A percentile compares a stretch with the other conserved stretches of the same genome.
phyloP scores from a whole-genome alignment of 2,888 invertebrate species.

The Torymus aiolomorphi region DNA sequence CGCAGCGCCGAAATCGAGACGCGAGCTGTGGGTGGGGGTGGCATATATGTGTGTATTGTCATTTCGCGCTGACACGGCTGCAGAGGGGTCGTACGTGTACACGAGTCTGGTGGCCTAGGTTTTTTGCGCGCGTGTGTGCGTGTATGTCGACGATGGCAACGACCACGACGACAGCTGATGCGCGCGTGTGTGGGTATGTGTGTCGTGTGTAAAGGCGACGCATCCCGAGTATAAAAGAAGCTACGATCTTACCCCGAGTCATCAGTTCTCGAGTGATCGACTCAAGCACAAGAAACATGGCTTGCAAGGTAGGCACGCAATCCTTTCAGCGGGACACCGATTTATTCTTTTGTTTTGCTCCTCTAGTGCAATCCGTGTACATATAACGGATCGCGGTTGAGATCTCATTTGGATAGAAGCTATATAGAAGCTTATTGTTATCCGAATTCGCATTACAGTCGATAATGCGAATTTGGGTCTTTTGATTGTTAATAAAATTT shows the following conservation, averaged over 20 bases:
- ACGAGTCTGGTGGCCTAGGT: not conserved
- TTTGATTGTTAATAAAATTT: no score
- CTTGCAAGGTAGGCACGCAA: conserved; percentile 50
- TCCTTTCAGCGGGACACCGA: no score
- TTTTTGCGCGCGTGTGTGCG: not conserved
- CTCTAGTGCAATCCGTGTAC: not conserved
- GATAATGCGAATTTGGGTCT: no score
- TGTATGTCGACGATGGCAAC: not conserved
- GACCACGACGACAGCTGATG: no score
- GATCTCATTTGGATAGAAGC: no score
- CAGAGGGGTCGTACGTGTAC: not conserved
- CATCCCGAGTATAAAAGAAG: conserved; percentile 54
- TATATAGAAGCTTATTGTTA: no score
- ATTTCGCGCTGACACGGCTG: not conserved
- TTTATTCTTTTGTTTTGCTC: not conserved
- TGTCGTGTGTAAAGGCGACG: conserved; percentile 15
- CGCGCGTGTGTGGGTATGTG: not conserved
- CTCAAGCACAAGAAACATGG: conserved; percentile 51
- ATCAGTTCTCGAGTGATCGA: conserved; percentile 56
- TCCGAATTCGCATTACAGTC: no score
- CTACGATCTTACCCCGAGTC: conserved; percentile 52
- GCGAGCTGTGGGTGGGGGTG: not conserved
- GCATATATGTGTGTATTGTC: no score
- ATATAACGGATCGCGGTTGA: no score
- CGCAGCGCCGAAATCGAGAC: conserved; percentile 22